Conservation (phyloP, 2,888 invertebrate species). For the Eristalinus aeneus region DNA sequence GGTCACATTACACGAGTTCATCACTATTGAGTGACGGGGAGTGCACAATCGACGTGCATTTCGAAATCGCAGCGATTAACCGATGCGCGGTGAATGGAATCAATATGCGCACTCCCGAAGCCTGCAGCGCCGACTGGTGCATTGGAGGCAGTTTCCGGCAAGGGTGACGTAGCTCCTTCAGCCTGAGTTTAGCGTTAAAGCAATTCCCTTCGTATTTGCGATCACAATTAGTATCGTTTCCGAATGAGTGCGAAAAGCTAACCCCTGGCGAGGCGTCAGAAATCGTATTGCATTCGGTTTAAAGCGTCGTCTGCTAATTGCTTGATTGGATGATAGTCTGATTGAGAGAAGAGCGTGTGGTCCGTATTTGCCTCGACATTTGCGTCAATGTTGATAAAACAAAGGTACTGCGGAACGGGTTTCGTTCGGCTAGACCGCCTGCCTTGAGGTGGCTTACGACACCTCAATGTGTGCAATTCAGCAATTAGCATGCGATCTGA, state of each 20-base stretch:
- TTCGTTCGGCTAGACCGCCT: background rate
- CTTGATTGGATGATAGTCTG: background rate
- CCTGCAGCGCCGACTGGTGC: background rate
- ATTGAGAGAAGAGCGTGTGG: background rate
- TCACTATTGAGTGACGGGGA: conserved; percentile 18
- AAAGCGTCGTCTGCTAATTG: background rate
- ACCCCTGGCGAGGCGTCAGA: background rate
- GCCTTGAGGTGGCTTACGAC: background rate
- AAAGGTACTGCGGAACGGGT: background rate
- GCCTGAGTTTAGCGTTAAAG: background rate
- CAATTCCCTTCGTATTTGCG: background rate
- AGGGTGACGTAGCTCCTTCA: background rate
- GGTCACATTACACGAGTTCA: conserved; percentile 36
- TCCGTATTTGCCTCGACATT: background rate
- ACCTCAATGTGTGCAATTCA: conserved; percentile 2
- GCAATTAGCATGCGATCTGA: conserved; percentile 12
- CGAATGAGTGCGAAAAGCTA: background rate
- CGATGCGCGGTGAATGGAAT: background rate
- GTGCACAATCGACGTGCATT: background rate
- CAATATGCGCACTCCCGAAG: background rate
- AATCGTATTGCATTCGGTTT: background rate
- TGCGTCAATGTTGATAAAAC: conserved; percentile 18
- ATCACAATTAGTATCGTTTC: background rate
- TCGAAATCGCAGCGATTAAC: conserved; percentile 5
- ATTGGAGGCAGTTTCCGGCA: background rate